Evolutionary conservation across 2,113 vertebrate species (phyloP).

Genomic region (Rhea pennata): DNA sequence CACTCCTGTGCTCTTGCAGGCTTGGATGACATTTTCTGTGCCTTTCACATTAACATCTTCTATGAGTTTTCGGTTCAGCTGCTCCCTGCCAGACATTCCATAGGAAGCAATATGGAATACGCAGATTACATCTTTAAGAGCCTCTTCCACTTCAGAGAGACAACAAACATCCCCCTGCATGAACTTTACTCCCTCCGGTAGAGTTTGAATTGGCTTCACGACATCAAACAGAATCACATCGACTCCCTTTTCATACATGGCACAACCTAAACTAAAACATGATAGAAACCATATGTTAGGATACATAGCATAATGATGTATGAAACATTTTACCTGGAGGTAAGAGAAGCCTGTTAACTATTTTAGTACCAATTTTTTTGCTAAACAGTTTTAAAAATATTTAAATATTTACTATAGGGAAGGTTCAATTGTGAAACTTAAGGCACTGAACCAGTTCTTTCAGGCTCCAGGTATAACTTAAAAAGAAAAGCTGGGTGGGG

Average conservation of each 20-base stretch:
- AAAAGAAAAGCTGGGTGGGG: not conserved
- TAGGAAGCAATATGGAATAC: constrained; percentile 94
- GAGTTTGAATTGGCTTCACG: constrained; percentile 62
- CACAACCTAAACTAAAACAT: constrained; percentile 84
- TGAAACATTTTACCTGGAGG: not conserved
- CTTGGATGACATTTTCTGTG: constrained; percentile 86
- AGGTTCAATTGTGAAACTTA: not conserved
- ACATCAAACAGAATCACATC: constrained; percentile 88
- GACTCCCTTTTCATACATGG: constrained; percentile 78
- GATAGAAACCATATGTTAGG: not conserved
- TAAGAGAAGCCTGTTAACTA: not conserved
- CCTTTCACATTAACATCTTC: constrained; percentile 89
- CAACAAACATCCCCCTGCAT: constrained; percentile 83
- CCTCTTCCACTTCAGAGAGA: constrained; percentile 79
- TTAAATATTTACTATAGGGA: not conserved
- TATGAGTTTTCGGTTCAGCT: constrained; percentile 85
- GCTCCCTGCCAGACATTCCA: constrained; percentile 95
- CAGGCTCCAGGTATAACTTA: not conserved
- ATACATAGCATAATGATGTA: not conserved
- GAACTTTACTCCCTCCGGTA: constrained; percentile 83
- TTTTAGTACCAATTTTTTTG: not conserved
- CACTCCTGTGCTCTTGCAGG: constrained; percentile 79
- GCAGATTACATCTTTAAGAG: constrained; percentile 78
- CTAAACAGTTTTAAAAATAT: not conserved
- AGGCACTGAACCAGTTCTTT: not conserved